phyloP scores from a whole-genome alignment of 2,888 invertebrate genomes.

The Lymantria monacha region DNA sequence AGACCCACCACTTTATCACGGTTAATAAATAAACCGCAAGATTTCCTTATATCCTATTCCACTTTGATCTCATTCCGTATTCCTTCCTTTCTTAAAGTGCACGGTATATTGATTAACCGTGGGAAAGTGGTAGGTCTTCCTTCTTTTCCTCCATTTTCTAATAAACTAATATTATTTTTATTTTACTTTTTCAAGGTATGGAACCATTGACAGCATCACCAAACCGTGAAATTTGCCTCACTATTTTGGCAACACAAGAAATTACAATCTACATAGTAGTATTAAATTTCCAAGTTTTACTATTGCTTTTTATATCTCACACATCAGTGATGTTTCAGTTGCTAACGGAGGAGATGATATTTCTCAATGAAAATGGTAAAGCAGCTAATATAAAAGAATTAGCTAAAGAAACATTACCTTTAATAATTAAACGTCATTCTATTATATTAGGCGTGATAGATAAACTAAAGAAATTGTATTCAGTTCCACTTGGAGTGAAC shows the following conservation, averaged over 20 bases:
- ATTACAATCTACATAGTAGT: constrained; percentile 42
- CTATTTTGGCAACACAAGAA: constrained; percentile 48
- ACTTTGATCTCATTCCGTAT: no score
- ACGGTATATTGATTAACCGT: no score
- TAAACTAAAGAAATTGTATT: constrained; percentile 55
- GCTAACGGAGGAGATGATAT: constrained; percentile 53
- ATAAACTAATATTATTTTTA: background rate
- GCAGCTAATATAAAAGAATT: constrained; percentile 25
- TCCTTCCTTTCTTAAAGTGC: no score
- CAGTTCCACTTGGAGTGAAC: constrained; percentile 61
- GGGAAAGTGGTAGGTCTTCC: no score
- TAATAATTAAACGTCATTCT: constrained; percentile 48
- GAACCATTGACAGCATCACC: constrained; percentile 49
- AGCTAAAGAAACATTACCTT: constrained; percentile 42
- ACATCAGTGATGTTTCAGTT: constrained; percentile 59
- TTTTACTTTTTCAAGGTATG: constrained; percentile 46
- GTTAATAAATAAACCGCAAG: no score
- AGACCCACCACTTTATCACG: no score
- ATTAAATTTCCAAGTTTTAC: constrained; percentile 57
- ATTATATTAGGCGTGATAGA: constrained; percentile 45
- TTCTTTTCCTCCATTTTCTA: no score
- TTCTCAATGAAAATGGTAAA: constrained; percentile 37
- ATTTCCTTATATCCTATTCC: no score
- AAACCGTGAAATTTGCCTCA: constrained; percentile 51
- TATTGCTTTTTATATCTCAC: constrained; percentile 59